Evolutionary conservation across 1,140 invertebrate genomes (phyloP), one percentile per base, ranked within the genome.

Genomic region (Patella vulgata): DNA sequence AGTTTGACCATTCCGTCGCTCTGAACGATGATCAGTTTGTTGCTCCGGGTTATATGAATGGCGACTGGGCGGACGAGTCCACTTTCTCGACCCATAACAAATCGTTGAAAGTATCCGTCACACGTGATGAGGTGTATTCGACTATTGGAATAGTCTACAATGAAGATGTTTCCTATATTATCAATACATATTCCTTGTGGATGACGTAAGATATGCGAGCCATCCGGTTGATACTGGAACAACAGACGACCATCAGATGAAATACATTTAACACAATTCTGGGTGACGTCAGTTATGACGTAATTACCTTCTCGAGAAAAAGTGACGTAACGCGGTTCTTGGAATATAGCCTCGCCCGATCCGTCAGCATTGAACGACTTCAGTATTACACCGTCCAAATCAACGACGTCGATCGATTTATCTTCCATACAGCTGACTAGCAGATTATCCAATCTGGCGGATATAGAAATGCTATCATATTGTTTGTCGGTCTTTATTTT

Each of bases 1-100:
- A 79, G 70, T 50, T 77, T 79, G n/a, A 79, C 77, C 70, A 79
- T 77, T 1, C 77, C 77, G 36, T 79, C 78, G 33, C 68, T 73
- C 63, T 80, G 75, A 40, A 80, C 73, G n/a, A 80, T 66, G 12
- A 78, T 69, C 59, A 80, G 63, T 47, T 73, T 66, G 53, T 70
- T 75, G 27, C 59, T 64, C 17, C 56, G 63, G 21, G 69, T 80
- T 27, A 80, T 70, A 30, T 65, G 46, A 6, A 80, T 68, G 28
- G 78, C 75, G 25, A 78, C 74, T 1, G 78, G 78, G 42, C 70
- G 66, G 23, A 67, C 64, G 8, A 80, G 40, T 30, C 70, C 76
- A 27, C 63, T 73, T 12, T 78, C 76, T 30, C 64, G 44, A 42
- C 64, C 71, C 12, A 81, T 61, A 6, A 80, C 71, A 47, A 72